Base-by-base conservation (phyloP, 1,140 invertebrate species). In the Leucophenga varia region DNA sequence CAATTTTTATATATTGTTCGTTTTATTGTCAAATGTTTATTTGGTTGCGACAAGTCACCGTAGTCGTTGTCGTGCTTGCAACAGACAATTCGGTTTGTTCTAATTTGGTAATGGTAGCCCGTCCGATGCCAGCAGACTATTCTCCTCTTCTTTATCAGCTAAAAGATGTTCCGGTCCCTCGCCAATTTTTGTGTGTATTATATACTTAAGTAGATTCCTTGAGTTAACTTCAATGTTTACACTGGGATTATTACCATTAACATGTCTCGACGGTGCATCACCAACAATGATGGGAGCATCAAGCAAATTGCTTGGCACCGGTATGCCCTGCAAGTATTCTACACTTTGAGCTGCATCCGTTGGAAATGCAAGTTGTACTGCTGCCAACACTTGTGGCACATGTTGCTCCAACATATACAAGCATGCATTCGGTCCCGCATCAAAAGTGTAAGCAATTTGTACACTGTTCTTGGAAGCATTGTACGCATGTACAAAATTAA, bases 371-470 rank as follows among this genome's bases (percentile, higher is more conserved):
- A 87, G 61, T 63, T 87, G 81, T 4, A 94, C 70, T 25, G 88
- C 56, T 34, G 81, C 71, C 3, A 88, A 25, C 19, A 95, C 75
- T 67, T 80, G 77, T 3, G 84, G 73, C 1, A 96, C 83, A 77
- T 89, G 79, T 55, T 89, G 79, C 64, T 93, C 86, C 46, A 92
- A 72, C 14, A 95, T 74, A 78, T 91, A 98, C 0, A 98, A 69
- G 72, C 92, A 97, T 4, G 93, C 93, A 81, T 98, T 98, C 44
- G 95, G 91, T 9, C 96, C 96, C 49, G 95, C 95, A 84, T 98
- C 95, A 80, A 95, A 98, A 18, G 95, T 97, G 72, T 98, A 98
- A 3, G 93, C 92, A 3, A 90, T 88, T 74, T 84, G 88, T 18
- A 76, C 74, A 45, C 74, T 61, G 12, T 84, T 82, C 25, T 36